phyloP scores from a whole-genome alignment of 2,888 invertebrate species.

The Drosophila histrio region DNA sequence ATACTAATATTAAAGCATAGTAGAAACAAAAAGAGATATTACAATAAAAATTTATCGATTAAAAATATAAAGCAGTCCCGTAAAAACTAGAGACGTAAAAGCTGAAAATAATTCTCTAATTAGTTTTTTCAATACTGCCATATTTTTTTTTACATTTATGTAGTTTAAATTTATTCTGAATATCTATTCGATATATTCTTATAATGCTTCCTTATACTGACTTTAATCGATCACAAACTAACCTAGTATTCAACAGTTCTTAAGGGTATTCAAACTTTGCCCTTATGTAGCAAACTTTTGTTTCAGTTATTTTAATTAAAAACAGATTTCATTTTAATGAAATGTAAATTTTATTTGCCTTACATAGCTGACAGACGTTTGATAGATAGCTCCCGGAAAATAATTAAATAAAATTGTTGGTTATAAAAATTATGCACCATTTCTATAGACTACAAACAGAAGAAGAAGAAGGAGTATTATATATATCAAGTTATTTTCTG shows the following conservation, averaged over 20 bases:
- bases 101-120: too few species aligned
- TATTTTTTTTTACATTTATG: too few species aligned
- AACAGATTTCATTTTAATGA: conserved; percentile 6
- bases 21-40: too few species aligned
- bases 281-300: background rate
- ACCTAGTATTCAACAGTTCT: background rate
- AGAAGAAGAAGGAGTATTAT: too few species aligned
- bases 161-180: background rate
- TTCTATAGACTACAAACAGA: background rate
- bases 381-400: background rate
- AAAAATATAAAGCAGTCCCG: too few species aligned
- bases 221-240: background rate
- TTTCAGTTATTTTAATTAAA: conserved; percentile 11
- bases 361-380: background rate
- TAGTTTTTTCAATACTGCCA: too few species aligned
- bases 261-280: background rate
- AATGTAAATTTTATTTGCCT: background rate
- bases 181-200: background rate
- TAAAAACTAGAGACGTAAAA: too few species aligned
- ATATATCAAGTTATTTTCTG: too few species aligned
- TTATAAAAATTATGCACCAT: background rate
- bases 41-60: too few species aligned
- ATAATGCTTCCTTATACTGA: background rate
- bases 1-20: too few species aligned
- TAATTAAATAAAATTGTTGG: background rate